phyloP scores from a whole-genome alignment of 2,888 invertebrate species.

The Cartodere bifasciata region DNA sequence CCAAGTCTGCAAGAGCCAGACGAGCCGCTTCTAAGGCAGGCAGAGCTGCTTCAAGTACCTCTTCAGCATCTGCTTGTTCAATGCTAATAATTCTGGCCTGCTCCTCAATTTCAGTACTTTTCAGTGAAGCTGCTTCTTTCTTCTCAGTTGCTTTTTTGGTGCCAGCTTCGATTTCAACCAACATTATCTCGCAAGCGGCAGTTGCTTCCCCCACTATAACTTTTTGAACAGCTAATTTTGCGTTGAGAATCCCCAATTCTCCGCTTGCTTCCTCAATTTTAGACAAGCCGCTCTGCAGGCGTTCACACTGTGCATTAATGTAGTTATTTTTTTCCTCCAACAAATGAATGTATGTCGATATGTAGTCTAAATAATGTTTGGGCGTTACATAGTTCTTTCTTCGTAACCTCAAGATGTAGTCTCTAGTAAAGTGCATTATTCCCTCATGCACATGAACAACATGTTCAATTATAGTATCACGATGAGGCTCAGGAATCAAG shows the following conservation, averaged over 20 bases:
- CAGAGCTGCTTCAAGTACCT: constrained; percentile 64
- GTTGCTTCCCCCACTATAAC: constrained; percentile 73
- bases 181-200: constrained; percentile 62
- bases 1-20: constrained; percentile 66
- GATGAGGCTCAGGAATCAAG: constrained; percentile 29
- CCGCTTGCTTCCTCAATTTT: constrained; percentile 81
- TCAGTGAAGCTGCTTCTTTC: constrained; percentile 65
- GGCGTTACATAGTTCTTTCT: constrained; percentile 83
- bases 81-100: constrained; percentile 65
- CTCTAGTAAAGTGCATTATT: constrained; percentile 55
- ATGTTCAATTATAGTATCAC: constrained; percentile 63
- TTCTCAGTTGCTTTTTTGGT: constrained; percentile 62
- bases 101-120: constrained; percentile 70
- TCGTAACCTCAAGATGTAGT: constrained; percentile 60
- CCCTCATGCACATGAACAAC: constrained; percentile 77
- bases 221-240: constrained; percentile 69
- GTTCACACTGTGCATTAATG: constrained; percentile 52
- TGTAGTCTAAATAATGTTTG: constrained; percentile 81
- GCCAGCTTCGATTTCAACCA: constrained; percentile 61
- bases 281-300: constrained; percentile 55
- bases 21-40: constrained; percentile 76
- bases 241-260: constrained; percentile 67
- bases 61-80: constrained; percentile 78
- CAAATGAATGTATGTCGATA: constrained; percentile 63
- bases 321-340: constrained; percentile 57